Evolutionary conservation across 2,113 vertebrate genomes (phyloP).

Genomic region (Nothocercus nigrocapillus): DNA sequence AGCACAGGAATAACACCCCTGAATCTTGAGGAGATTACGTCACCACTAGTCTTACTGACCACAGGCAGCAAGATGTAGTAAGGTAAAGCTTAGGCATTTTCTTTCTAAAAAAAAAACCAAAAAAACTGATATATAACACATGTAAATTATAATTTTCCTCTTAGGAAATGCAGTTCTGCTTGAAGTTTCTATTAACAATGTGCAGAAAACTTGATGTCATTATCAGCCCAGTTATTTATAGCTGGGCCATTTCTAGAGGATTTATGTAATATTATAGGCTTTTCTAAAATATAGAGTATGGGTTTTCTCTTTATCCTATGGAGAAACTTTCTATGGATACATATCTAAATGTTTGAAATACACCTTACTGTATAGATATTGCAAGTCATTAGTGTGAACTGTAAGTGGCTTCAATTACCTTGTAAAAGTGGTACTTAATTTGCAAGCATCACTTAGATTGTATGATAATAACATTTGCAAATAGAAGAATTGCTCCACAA

Average conservation of each 20-base stretch:
- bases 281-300: neutral
- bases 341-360: neutral
- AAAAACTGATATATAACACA: neutral
- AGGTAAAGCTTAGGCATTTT: neutral
- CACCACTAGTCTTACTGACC: neutral
- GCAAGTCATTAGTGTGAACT: neutral
- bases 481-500: neutral
- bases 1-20: neutral
- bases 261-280: constrained; percentile 14
- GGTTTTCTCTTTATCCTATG: neutral
- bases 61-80: neutral
- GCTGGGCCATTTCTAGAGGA: neutral
- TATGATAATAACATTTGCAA: neutral
- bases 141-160: neutral
- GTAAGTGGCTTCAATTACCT: neutral
- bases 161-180: neutral
- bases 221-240: constrained; percentile 15
- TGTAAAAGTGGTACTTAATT: neutral
- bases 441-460: neutral
- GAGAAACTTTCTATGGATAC: neutral
- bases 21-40: neutral
- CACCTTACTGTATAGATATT: neutral
- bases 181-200: neutral
- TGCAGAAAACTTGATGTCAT: constrained; percentile 4
- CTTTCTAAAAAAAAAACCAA: neutral